These are phyloP conservation scores for Mythimna vitellina DNA, from an alignment of 2,888 invertebrate genomes.

Conservation along the genomic window DNA sequence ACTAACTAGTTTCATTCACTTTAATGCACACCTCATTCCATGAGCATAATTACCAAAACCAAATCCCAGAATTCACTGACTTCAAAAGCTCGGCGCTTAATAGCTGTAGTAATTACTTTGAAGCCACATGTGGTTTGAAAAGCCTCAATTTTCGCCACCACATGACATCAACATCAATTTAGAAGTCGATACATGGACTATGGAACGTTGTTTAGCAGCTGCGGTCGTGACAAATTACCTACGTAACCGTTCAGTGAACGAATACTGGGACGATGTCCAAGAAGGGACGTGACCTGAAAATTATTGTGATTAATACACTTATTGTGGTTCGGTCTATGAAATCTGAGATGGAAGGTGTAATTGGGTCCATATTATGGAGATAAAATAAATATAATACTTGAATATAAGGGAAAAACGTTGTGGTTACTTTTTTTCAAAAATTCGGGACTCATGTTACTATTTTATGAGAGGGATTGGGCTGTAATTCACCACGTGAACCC, in stretches of 20 bases:
- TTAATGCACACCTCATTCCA: not conserved
- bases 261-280: slow-evolving; percentile 55
- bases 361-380: not conserved
- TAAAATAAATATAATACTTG: too few relatives aligned
- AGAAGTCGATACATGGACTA: slow-evolving; percentile 49
- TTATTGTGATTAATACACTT: slow-evolving; percentile 53
- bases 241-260: slow-evolving; percentile 42
- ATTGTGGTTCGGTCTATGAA: slow-evolving; percentile 16
- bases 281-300: slow-evolving; percentile 52
- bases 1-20: not conserved
- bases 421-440: too few relatives aligned
- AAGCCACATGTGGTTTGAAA: slow-evolving; percentile 28
- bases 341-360: slow-evolving; percentile 22
- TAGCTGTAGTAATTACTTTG: slow-evolving; percentile 40
- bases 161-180: slow-evolving; percentile 45
- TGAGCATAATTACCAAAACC: not conserved
- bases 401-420: too few relatives aligned
- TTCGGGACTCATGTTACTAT: too few relatives aligned
- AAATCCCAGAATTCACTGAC: slow-evolving; percentile 10
- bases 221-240: slow-evolving; percentile 60
- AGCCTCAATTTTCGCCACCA: slow-evolving; percentile 38
- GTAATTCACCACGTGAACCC: too few relatives aligned
- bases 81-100: slow-evolving; percentile 9
- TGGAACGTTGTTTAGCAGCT: slow-evolving; percentile 52
- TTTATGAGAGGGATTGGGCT: too few relatives aligned